Evolutionary conservation across 2,113 vertebrate species (phyloP).

Genomic region (Thermophis baileyi): DNA sequence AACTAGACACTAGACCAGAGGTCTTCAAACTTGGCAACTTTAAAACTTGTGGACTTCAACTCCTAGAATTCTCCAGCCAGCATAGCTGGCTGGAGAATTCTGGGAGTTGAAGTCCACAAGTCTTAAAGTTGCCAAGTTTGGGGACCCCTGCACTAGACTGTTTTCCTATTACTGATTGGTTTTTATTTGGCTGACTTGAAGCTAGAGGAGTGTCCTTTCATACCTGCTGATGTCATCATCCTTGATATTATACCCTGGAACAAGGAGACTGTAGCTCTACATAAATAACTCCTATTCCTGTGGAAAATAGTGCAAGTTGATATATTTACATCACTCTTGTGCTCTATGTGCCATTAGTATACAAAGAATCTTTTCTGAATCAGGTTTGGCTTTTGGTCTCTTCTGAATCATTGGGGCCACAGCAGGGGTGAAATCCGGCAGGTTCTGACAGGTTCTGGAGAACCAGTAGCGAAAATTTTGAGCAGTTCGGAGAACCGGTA

Average conservation of each 20-base stretch:
- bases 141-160: no score
- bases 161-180: background rate
- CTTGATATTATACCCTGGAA: accelerated
- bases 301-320: background rate
- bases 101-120: no score
- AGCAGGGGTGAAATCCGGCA: no score
- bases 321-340: background rate
- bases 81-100: no score
- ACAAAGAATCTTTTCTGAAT: background rate
- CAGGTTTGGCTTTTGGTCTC: background rate
- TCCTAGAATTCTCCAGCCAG: no score
- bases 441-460: no score
- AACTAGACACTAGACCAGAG: background rate
- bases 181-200: background rate
- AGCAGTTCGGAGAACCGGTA: no score
- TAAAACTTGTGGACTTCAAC: no score
- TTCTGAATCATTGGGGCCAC: background rate
- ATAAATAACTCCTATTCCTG: background rate
- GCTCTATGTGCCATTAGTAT: background rate
- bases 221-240: accelerated
- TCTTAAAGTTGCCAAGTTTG: no score
- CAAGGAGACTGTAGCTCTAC: background rate
- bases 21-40: no score
- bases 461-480: no score
- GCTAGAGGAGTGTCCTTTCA: background rate